phyloP scores from a whole-genome alignment of 2,797 vertebrate genomes.

The Tachyglossus aculeatus region DNA sequence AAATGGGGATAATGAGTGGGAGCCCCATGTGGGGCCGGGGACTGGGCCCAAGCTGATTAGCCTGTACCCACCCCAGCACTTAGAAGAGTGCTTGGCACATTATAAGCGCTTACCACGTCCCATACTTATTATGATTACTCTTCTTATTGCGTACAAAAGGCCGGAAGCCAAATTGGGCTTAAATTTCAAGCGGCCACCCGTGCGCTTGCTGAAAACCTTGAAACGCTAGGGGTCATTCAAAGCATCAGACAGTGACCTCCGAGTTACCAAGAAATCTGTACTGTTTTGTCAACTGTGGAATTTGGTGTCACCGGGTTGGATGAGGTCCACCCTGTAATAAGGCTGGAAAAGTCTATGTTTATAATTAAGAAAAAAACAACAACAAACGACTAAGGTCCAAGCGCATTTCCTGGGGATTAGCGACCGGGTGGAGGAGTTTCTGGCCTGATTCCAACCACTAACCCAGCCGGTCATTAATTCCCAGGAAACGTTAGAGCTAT shows the following conservation, averaged over 20 bases:
- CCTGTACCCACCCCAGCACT: too few species aligned
- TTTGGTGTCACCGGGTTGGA: slow-evolving; percentile 29
- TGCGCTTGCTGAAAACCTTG: slow-evolving; percentile 9
- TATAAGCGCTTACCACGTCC: too few species aligned
- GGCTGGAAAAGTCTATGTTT: slow-evolving; percentile 52
- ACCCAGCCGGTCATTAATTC: slow-evolving; percentile 54
- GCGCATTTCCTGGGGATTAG: slow-evolving; percentile 67
- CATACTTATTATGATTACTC: too few species aligned
- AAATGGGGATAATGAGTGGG: too few species aligned
- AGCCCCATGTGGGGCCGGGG: too few species aligned
- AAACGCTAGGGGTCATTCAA: background rate
- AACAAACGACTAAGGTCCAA: slow-evolving; percentile 43
- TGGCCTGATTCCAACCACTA: slow-evolving; percentile 49
- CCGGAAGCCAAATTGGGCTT: too few species aligned
- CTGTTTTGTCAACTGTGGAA: slow-evolving; percentile 32
- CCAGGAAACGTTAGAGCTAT: slow-evolving; percentile 53
- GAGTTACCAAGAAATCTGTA: slow-evolving; percentile 34
- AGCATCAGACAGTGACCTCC: slow-evolving; percentile 16
- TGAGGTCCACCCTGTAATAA: slow-evolving; percentile 23
- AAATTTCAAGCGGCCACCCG: too few species aligned
- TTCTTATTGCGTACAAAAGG: too few species aligned
- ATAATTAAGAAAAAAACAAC: slow-evolving; percentile 68
- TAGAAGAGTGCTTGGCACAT: too few species aligned
- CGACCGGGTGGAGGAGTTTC: slow-evolving; percentile 32
- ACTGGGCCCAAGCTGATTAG: too few species aligned